Percentiles rank a stretch among this genome's conserved stretches.
These are phyloP conservation scores for Mycalesis mineus DNA, from an alignment of 2,888 invertebrate genomes.

Conservation along the genomic window DNA sequence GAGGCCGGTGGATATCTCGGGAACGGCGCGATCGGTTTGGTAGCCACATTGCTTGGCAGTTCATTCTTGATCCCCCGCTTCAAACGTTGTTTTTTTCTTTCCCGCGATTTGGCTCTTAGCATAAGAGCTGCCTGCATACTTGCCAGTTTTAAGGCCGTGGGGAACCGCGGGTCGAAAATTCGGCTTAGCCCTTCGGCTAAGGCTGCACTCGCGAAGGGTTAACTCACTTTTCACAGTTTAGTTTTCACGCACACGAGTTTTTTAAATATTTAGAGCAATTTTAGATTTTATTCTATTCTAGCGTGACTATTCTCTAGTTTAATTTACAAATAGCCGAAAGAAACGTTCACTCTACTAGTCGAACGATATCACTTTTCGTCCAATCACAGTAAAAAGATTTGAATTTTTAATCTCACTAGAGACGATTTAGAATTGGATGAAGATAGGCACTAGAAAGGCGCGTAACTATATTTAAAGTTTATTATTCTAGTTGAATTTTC, in stretches of 20 bases:
- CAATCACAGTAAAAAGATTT: conserved; percentile 63
- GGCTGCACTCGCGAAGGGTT: conserved; percentile 12
- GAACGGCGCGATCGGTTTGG: conserved; percentile 91
- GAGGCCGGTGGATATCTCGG: conserved; percentile 91
- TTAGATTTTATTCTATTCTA: conserved; percentile 45
- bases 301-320: conserved; percentile 41
- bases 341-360: conserved; percentile 26
- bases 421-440: conserved; percentile 60
- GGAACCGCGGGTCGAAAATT: conserved; percentile 45
- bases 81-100: conserved; percentile 87
- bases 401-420: conserved; percentile 52
- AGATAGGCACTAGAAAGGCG: conserved; percentile 75
- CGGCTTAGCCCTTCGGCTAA: conserved; percentile 38
- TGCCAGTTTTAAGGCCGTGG: conserved; percentile 77
- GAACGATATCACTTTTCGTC: conserved; percentile 55
- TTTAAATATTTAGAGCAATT: conserved; percentile 32
- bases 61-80: conserved; percentile 86
- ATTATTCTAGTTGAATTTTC: conserved; percentile 53
- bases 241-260: conserved; percentile 22
- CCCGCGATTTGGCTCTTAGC: conserved; percentile 93
- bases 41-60: conserved; percentile 91
- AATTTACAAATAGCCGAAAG: conserved; percentile 16
- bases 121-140: conserved; percentile 96
- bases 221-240: conserved; percentile 22
- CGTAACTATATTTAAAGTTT: conserved; percentile 53